Evolutionary conservation across 2,797 vertebrate genomes (phyloP).

Genomic region (Cryptoblepharus egeriae): DNA sequence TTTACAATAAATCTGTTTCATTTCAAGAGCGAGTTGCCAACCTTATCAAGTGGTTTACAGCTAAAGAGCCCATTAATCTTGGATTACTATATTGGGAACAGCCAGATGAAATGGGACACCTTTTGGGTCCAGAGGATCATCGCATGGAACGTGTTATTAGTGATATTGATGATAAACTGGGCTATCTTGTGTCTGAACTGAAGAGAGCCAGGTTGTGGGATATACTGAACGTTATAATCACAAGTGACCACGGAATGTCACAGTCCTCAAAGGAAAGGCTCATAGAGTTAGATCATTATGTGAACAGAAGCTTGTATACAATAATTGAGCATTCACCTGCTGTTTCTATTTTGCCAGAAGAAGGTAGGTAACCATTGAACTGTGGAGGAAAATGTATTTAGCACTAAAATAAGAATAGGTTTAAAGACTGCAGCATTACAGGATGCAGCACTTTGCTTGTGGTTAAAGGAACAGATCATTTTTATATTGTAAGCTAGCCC

Average conservation of each 20-base stretch:
- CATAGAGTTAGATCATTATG: conserved; percentile 87
- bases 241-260: conserved; percentile 94
- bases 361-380: conserved; percentile 79
- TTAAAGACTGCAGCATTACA: neutral
- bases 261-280: conserved; percentile 85
- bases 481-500: too few relatives aligned
- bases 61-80: conserved; percentile 85
- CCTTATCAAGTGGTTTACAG: conserved; percentile 88
- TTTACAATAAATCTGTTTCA: conserved; percentile 85
- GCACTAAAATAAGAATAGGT: neutral
- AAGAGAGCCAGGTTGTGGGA: conserved; percentile 83
- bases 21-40: conserved; percentile 85
- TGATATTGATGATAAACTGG: conserved; percentile 86
- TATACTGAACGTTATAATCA: conserved; percentile 87
- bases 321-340: conserved; percentile 89
- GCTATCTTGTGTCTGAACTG: conserved; percentile 85
- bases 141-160: conserved; percentile 83
- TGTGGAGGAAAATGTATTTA: conserved; percentile 2
- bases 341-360: conserved; percentile 87
- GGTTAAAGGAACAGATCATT: too few relatives aligned
- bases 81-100: conserved; percentile 94
- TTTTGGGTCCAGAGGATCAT: conserved; percentile 85
- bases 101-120: conserved; percentile 87
- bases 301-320: conserved; percentile 84
- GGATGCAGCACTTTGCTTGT: too few relatives aligned